A percentile compares a stretch with the other conserved stretches of the same genome.
Evolutionary conservation across 2,888 invertebrate genomes (phyloP).

Genomic region (Machimus atricapillus): DNA sequence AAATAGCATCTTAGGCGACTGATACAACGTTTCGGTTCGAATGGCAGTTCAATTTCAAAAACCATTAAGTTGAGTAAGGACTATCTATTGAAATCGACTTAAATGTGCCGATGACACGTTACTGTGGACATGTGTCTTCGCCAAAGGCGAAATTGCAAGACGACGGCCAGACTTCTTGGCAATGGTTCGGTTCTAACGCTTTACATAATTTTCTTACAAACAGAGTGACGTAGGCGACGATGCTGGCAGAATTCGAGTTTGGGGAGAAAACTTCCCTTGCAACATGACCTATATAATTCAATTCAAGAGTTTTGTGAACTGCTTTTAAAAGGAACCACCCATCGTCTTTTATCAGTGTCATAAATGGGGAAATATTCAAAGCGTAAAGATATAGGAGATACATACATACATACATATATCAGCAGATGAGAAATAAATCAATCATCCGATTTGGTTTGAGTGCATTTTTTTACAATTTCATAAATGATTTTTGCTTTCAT

Average conservation of each 20-base stretch:
- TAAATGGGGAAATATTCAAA: not conserved
- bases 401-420: no score
- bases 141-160: not conserved
- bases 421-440: not conserved
- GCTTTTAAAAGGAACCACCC: not conserved
- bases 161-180: not conserved
- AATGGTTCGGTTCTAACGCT: not conserved
- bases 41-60: not conserved
- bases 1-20: not conserved
- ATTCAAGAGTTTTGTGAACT: not conserved
- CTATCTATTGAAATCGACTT: not conserved
- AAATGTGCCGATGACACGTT: not conserved
- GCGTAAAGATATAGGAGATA: not conserved
- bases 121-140: not conserved
- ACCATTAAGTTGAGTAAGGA: not conserved
- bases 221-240: not conserved
- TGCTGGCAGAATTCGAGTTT: not conserved
- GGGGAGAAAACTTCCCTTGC: not conserved
- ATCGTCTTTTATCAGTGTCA: not conserved
- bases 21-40: not conserved
- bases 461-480: not conserved
- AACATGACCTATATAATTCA: not conserved
- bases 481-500: not conserved
- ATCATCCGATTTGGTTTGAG: not conserved
- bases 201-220: not conserved